Evolutionary conservation across 2,113 vertebrate genomes (phyloP), one percentile per base, ranked within the genome.

Genomic region (Oceanites oceanicus): DNA sequence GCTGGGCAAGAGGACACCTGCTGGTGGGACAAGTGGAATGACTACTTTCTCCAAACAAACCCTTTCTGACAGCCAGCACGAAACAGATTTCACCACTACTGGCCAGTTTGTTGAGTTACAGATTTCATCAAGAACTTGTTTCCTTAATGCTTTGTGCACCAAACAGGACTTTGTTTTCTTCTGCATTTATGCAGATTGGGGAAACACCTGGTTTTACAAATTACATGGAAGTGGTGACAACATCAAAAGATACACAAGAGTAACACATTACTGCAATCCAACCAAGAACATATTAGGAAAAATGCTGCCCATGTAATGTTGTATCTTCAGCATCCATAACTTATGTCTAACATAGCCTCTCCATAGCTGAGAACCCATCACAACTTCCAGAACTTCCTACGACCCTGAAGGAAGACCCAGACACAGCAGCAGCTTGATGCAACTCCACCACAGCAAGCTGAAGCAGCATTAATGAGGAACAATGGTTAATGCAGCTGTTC

Each of bases 271-370:
- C 17, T 3, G 7, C 9, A 45, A 32, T 34, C 7, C 44, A 58
- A 45, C 15, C 26, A 62, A 58, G 53, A 86, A 34, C 10, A 11
- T 23, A 30, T 50, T 6, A 65, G 44, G 45, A n/a, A 52, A 85
- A 68, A 2, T 7, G 2, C 9, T 76, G 34, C 56, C 44, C 40
- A 6, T 19, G 32, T 17, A 20, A 15, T 4, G 23, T 32, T 90
- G 40, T 17, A 34, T 2, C 45, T 44, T 67, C 52, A 67, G 42
- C 61, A 55, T 9, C 17, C 52, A 12, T 11, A 40, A 40, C 44
- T 6, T 30, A 7, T 19, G 22, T 12, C 40, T 50, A 10, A 13
- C 20, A 20, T 0, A 1, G 23, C 11, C 20, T 74, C 38, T 47
- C 74, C 4, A 2, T 3, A 49, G n/a, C 75, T 11, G 34, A 58